Percentiles rank a stretch among this genome's conserved stretches.
These are phyloP conservation scores for Albula glossodonta DNA, from an alignment of 2,113 vertebrate species.

Conservation along the genomic window DNA sequence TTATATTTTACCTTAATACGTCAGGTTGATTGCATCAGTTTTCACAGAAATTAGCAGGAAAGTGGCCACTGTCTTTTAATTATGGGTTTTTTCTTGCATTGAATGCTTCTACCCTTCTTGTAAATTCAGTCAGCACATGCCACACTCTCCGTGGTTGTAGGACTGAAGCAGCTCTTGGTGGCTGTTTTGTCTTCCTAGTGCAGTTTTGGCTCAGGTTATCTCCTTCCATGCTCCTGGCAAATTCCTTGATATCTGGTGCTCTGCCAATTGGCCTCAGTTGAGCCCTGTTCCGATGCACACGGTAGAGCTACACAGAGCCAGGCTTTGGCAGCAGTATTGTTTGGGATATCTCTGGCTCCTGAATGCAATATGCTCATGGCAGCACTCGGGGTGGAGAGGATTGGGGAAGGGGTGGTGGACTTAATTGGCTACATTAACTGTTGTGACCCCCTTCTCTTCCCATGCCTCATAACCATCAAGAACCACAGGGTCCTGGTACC, in stretches of 20 bases:
- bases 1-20: neutral
- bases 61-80: neutral
- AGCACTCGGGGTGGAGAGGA: constrained; percentile 54
- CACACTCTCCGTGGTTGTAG: neutral
- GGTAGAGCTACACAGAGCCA: constrained; percentile 23
- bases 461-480: constrained; percentile 39
- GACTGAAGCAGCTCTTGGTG: neutral
- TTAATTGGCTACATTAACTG: constrained; percentile 62
- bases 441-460: constrained; percentile 44
- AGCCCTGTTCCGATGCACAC: neutral
- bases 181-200: neutral
- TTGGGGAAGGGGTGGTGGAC: constrained; percentile 18
- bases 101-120: neutral
- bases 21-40: neutral
- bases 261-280: neutral
- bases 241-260: constrained; percentile 5
- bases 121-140: neutral
- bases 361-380: constrained; percentile 59
- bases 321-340: constrained; percentile 47
- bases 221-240: constrained; percentile 1
- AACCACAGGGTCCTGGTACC: constrained; percentile 38
- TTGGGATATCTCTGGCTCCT: constrained; percentile 45
- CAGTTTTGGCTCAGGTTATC: constrained; percentile 8
- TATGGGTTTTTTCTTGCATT: neutral
- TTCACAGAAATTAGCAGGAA: neutral